Evolutionary conservation across 2,113 vertebrate species (phyloP).

Genomic region (Esox niger): DNA sequence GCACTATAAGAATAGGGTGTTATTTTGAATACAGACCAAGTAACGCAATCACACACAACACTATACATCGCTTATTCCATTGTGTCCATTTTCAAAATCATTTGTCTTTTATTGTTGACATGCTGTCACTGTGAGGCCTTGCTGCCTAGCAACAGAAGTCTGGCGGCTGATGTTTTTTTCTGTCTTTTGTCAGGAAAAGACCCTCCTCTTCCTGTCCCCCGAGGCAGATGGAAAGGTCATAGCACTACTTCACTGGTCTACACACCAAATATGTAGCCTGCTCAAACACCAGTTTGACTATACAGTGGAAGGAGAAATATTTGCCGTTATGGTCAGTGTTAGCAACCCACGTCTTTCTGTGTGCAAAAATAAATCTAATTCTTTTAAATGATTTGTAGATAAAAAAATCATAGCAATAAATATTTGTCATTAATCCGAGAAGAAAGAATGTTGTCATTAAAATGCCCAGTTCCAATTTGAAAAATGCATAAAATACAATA

Average conservation of each 20-base stretch:
- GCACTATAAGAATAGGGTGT: too few relatives aligned
- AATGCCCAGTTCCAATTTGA: too few relatives aligned
- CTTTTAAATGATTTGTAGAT: too few relatives aligned
- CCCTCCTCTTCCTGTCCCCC: constrained; percentile 36
- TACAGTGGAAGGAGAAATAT: too few relatives aligned
- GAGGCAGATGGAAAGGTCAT: constrained; percentile 67
- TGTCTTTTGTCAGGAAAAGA: constrained; percentile 41
- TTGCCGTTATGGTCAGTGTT: too few relatives aligned
- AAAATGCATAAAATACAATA: neutral
- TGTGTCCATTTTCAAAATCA: constrained; percentile 32
- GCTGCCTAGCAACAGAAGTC: constrained; percentile 62
- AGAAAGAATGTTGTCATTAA: too few relatives aligned
- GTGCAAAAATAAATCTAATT: constrained; percentile 28
- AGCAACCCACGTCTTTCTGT: neutral
- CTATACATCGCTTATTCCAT: too few relatives aligned
- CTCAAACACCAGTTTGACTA: too few relatives aligned
- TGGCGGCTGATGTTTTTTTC: constrained; percentile 42
- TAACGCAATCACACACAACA: neutral
- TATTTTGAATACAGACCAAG: neutral
- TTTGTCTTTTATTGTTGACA: constrained; percentile 59
- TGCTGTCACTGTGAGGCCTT: constrained; percentile 41
- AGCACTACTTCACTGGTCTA: constrained; percentile 47
- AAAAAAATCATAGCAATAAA: too few relatives aligned
- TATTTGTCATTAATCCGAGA: too few relatives aligned
- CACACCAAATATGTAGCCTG: constrained; percentile 24